Evolutionary conservation across 2,888 invertebrate species (phyloP).

Genomic region (Nomada fabriciana): DNA sequence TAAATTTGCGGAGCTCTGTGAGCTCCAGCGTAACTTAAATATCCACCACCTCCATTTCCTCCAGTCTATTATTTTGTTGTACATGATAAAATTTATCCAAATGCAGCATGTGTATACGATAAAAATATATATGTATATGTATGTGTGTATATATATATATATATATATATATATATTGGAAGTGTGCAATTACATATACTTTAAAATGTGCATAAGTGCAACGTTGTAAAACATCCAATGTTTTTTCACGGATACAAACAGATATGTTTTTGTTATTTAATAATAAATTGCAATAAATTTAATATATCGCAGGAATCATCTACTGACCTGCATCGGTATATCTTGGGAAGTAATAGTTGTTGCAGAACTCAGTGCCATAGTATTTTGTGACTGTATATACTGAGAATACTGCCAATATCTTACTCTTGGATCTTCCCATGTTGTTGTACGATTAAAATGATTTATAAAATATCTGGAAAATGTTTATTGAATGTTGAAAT

Average conservation of each 20-base stretch:
- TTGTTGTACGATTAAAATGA: slow-evolving; percentile 89
- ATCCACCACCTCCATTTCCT: slow-evolving; percentile 80
- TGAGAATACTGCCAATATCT: slow-evolving; percentile 85
- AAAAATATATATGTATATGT: slow-evolving; percentile 48
- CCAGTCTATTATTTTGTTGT: slow-evolving; percentile 77
- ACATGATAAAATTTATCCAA: slow-evolving; percentile 77
- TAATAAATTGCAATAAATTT: slow-evolving; percentile 17
- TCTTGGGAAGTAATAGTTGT: slow-evolving; percentile 86
- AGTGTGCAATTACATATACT: slow-evolving; percentile 45
- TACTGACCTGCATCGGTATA: slow-evolving; percentile 88
- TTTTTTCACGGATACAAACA: slow-evolving; percentile 5
- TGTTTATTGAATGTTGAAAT: neutral
- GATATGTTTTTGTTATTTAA: slow-evolving; percentile 12
- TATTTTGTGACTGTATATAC: slow-evolving; percentile 80
- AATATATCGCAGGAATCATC: slow-evolving; percentile 7
- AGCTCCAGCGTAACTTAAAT: slow-evolving; percentile 81
- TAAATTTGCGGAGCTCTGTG: slow-evolving; percentile 83
- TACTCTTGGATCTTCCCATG: slow-evolving; percentile 91
- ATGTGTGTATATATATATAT: slow-evolving; percentile 25
- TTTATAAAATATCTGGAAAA: slow-evolving; percentile 90
- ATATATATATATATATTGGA: slow-evolving; percentile 35
- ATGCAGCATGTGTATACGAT: slow-evolving; percentile 80
- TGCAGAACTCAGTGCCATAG: slow-evolving; percentile 83
- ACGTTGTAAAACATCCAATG: slow-evolving; percentile 25
- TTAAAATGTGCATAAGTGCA: slow-evolving; percentile 35